phyloP scores from a whole-genome alignment of 2,888 invertebrate genomes.

The Cartodere bifasciata region DNA sequence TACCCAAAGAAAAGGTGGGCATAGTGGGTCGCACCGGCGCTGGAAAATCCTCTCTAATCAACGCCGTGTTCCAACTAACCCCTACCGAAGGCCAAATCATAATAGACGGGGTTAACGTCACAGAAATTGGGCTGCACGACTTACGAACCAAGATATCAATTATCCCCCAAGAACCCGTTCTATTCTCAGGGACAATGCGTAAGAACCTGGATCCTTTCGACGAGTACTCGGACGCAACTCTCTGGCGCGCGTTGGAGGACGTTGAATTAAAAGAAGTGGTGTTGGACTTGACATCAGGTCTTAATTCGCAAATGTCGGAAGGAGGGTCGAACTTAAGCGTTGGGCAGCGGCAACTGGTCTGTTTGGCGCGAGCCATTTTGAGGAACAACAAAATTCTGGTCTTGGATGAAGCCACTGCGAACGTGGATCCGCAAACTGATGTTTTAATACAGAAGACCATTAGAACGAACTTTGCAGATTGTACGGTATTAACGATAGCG shows the following conservation, averaged over 20 bases:
- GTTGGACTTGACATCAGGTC: conserved; percentile 38
- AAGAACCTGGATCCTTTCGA: conserved; percentile 86
- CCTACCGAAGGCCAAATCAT: conserved; percentile 42
- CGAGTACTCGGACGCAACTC: conserved; percentile 52
- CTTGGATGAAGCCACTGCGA: conserved; percentile 65
- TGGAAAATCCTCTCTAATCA: conserved; percentile 57
- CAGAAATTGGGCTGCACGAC: conserved; percentile 39
- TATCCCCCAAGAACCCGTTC: conserved; percentile 48
- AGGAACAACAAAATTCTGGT: conserved; percentile 33
- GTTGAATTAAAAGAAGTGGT: conserved; percentile 57
- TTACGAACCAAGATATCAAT: conserved; percentile 42
- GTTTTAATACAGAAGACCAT: conserved; percentile 65
- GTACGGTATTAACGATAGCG: conserved; percentile 74
- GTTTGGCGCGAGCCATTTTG: conserved; percentile 50
- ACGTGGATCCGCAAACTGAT: conserved; percentile 69
- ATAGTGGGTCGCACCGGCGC: conserved; percentile 78
- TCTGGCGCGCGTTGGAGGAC: conserved; percentile 77
- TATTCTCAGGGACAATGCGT: conserved; percentile 74
- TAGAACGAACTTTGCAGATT: conserved; percentile 56
- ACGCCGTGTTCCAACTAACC: conserved; percentile 55
- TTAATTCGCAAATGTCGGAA: conserved; percentile 41
- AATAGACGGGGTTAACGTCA: conserved; percentile 47
- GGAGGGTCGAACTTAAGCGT: conserved; percentile 40
- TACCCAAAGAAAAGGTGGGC: conserved; percentile 60
- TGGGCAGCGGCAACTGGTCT: conserved; percentile 54